These are phyloP conservation scores for Nipponia nippon DNA, from an alignment of 2,113 vertebrate species.

Conservation along the genomic window DNA sequence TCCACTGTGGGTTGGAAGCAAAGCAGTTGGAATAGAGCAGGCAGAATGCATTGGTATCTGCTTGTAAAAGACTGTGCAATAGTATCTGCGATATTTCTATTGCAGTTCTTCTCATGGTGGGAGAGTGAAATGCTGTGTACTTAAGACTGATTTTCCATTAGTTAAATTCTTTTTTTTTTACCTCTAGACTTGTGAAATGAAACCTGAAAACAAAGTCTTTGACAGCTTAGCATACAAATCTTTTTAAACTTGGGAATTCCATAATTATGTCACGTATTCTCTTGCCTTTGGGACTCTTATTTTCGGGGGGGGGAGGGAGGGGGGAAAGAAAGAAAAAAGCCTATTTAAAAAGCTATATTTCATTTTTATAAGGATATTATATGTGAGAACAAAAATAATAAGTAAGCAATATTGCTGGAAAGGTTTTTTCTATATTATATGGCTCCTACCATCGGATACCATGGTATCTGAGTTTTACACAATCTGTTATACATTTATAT, in stretches of 20 bases:
- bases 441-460: neutral
- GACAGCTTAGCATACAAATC: neutral
- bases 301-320: accelerated
- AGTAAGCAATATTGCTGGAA: neutral
- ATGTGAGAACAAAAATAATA: neutral
- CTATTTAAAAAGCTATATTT: neutral
- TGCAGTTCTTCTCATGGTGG: neutral
- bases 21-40: neutral
- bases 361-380: neutral
- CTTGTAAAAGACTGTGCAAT: neutral
- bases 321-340: neutral
- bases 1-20: neutral
- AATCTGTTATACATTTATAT: neutral
- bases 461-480: neutral
- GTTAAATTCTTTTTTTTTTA: neutral
- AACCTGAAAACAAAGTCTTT: neutral
- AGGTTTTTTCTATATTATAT: neutral
- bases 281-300: neutral
- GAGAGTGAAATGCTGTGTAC: neutral
- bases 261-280: neutral
- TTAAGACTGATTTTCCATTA: neutral
- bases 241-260: neutral
- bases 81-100: neutral
- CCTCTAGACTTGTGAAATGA: neutral
- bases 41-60: neutral